These are phyloP conservation scores for Acanthosepion pharaonis DNA, from an alignment of 2,888 invertebrate species.

Conservation along the genomic window DNA sequence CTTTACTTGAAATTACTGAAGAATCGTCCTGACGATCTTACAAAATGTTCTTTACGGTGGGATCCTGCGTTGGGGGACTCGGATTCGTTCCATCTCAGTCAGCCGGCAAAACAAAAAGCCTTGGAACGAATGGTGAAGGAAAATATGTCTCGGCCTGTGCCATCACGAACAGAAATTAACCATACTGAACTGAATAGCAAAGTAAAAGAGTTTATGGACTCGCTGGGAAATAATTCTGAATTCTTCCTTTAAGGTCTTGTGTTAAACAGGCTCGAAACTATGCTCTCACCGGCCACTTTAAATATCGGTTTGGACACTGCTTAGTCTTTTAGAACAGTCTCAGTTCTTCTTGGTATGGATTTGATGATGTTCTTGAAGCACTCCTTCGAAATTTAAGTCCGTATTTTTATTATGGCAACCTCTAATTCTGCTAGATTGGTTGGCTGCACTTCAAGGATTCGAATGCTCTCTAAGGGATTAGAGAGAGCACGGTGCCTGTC, in stretches of 20 bases:
- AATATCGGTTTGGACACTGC: too few relatives aligned
- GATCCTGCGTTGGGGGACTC: not conserved
- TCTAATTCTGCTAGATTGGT: too few relatives aligned
- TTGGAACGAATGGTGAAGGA: conserved; percentile 37
- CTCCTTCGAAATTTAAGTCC: too few relatives aligned
- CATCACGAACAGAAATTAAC: not conserved
- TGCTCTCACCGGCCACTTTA: too few relatives aligned
- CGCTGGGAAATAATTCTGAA: not conserved
- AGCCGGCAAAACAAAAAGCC: not conserved
- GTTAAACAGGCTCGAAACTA: too few relatives aligned
- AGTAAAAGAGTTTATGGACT: not conserved
- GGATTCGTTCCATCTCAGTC: not conserved
- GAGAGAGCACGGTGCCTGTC: too few relatives aligned
- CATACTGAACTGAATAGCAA: not conserved
- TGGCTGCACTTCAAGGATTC: too few relatives aligned
- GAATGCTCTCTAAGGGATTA: too few relatives aligned
- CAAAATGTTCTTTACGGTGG: not conserved
- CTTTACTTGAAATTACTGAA: conserved; percentile 33
- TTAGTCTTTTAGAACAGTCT: too few relatives aligned
- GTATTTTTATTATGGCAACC: too few relatives aligned
- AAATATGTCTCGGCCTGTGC: not conserved
- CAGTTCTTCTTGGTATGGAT: too few relatives aligned
- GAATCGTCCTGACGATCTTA: conserved; percentile 36
- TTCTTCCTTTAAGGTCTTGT: not conserved
- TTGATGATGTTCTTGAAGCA: too few relatives aligned